Evolutionary conservation across 2,797 vertebrate species (phyloP).

Genomic region (Propithecus deckenii): DNA sequence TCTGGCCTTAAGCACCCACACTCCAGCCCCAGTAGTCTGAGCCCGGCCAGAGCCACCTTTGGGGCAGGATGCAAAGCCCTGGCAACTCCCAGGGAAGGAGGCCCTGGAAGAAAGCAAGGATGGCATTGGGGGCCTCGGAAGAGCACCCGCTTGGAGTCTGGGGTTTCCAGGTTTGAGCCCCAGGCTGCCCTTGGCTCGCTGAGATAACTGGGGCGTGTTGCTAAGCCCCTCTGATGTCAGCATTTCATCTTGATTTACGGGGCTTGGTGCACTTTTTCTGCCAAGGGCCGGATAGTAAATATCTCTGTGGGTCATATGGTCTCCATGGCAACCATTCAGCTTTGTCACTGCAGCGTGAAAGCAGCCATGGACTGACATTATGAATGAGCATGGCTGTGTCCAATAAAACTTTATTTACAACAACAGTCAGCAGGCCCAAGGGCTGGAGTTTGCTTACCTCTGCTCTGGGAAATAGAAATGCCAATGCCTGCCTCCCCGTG

Average conservation of each 20-base stretch:
- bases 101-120: neutral
- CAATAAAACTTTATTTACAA: neutral
- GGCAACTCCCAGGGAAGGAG: accelerated
- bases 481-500: neutral
- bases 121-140: neutral
- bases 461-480: neutral
- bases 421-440: neutral
- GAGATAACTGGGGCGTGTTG: neutral
- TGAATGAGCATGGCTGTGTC: neutral
- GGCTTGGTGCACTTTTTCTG: neutral
- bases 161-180: neutral
- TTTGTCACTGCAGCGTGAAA: neutral
- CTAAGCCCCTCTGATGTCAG: neutral
- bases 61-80: neutral
- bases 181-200: neutral
- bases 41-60: neutral
- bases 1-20: neutral
- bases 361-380: neutral
- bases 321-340: neutral
- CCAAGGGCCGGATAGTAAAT: neutral
- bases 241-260: neutral
- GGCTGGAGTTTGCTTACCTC: neutral
- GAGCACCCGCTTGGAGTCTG: neutral
- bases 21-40: neutral
- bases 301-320: neutral